Conservation (phyloP, 2,113 vertebrate genomes). For the Lathamus discolor region DNA sequence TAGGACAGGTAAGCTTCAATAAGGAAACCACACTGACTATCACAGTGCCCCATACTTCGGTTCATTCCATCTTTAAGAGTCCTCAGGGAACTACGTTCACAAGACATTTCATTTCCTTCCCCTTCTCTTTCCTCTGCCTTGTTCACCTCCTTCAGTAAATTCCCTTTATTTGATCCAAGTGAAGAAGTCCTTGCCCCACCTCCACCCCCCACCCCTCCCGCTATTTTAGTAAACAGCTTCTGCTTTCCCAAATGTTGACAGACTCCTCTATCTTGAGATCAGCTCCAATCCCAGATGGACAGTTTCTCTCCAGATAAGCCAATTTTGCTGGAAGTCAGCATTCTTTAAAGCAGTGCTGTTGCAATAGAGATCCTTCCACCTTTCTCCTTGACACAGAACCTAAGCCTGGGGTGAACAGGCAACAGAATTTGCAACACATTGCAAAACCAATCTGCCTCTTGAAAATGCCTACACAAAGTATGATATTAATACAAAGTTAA, state of each 20-base stretch:
- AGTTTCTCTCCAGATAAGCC: not conserved
- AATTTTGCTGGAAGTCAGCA: not conserved
- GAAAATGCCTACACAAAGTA: not conserved
- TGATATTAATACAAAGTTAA: not conserved
- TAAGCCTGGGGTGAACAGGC: not conserved
- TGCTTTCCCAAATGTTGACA: not conserved
- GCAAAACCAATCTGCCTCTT: not conserved
- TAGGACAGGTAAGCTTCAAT: not conserved
- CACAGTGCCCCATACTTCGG: not conserved
- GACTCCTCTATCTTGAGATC: not conserved
- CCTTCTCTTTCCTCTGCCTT: not conserved
- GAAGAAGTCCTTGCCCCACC: not conserved
- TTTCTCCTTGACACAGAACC: not conserved
- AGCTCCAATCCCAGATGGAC: not conserved
- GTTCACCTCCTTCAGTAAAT: not conserved
- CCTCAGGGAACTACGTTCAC: not conserved
- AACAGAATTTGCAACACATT: not conserved
- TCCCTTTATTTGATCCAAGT: not conserved
- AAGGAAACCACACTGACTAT: not conserved
- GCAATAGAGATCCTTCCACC: not conserved
- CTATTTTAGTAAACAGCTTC: not conserved
- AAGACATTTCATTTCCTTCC: not conserved
- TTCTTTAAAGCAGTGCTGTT: not conserved
- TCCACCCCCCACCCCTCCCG: accelerated
- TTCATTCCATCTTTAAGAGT: not conserved